A percentile compares a stretch with the other conserved stretches of the same genome.
Conservation (phyloP, 2,888 invertebrate species). For the Limenitis camilla region DNA sequence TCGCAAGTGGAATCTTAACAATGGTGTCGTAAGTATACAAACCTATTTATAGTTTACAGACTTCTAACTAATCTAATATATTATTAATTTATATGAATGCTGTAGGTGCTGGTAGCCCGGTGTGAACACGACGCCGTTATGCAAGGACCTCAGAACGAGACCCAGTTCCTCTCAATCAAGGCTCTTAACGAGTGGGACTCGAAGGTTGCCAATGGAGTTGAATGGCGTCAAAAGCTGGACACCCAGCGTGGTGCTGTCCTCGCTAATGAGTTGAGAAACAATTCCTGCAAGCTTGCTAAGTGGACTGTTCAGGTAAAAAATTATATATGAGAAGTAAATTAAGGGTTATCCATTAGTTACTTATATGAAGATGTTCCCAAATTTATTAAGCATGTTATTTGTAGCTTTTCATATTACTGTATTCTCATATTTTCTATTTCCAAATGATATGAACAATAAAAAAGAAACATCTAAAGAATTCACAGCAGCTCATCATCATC, state of each 20-base stretch:
- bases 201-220: slow-evolving; percentile 94
- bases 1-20: slow-evolving; percentile 96
- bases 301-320: slow-evolving; percentile 93
- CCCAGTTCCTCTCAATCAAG: slow-evolving; percentile 95
- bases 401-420: neutral
- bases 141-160: slow-evolving; percentile 89
- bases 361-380: neutral
- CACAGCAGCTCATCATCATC: no score
- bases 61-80: no score
- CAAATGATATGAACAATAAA: no score
- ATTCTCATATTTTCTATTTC: neutral
- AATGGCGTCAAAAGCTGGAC: slow-evolving; percentile 98
- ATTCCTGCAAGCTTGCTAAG: slow-evolving; percentile 99
- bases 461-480: no score
- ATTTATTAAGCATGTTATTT: neutral
- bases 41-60: neutral
- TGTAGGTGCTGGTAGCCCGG: slow-evolving; percentile 86
- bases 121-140: slow-evolving; percentile 98
- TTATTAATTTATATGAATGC: no score
- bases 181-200: slow-evolving; percentile 99
- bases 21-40: slow-evolving; percentile 81
- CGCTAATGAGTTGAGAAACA: slow-evolving; percentile 98
- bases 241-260: slow-evolving; percentile 98
- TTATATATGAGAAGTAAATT: no score
- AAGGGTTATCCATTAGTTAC: no score